phyloP scores from a whole-genome alignment of 2,113 vertebrate species.

The Phalacrocorax brasilianus region DNA sequence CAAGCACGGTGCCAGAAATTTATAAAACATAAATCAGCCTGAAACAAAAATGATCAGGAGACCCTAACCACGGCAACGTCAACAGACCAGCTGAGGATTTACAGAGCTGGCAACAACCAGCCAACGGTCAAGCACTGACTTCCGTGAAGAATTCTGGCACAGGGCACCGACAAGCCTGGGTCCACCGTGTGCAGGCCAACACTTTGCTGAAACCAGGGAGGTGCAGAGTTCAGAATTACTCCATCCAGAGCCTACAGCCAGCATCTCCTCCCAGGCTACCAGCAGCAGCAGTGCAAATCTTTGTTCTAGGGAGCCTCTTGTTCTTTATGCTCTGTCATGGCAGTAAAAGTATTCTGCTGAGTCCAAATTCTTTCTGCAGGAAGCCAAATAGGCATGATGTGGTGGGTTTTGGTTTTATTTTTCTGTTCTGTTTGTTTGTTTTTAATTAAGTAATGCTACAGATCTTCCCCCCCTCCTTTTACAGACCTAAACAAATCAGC shows the following conservation, averaged over 20 bases:
- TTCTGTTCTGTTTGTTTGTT: too few relatives aligned
- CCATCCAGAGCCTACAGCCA: neutral
- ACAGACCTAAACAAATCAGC: neutral
- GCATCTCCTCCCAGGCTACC: neutral
- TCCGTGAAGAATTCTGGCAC: too few relatives aligned
- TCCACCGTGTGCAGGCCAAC: accelerated
- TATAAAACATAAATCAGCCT: neutral
- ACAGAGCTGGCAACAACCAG: neutral
- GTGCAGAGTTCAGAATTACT: neutral
- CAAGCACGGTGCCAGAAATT: neutral
- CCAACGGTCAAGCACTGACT: too few relatives aligned
- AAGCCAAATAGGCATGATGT: neutral
- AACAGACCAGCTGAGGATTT: neutral
- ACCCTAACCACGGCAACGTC: neutral
- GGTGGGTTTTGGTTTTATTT: too few relatives aligned
- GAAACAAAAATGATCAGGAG: neutral
- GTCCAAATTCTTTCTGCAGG: neutral
- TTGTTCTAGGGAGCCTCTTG: neutral
- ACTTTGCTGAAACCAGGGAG: neutral
- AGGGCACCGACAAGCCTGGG: neutral
- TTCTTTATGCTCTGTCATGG: neutral
- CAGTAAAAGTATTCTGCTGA: neutral
- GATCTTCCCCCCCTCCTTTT: neutral
- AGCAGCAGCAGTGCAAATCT: neutral
- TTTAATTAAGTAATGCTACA: neutral